A percentile compares a stretch with the other conserved stretches of the same genome.
Conservation (phyloP, 2,888 invertebrate genomes). For the Cheilosia grossa region DNA sequence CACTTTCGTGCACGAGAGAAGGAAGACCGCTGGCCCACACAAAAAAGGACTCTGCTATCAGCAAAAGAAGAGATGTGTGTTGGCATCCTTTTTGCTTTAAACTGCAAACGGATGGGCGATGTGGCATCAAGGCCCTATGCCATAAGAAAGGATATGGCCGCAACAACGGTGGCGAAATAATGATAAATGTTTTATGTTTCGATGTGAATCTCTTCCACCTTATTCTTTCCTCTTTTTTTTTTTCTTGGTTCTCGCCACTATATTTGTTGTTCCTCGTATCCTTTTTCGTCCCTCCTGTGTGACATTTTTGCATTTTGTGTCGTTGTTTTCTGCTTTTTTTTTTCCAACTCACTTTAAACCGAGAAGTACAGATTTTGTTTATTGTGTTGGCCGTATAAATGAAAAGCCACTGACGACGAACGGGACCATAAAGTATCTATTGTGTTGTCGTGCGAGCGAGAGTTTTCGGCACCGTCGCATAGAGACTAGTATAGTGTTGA, state of each 20-base stretch:
- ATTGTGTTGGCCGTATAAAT: constrained; percentile 55
- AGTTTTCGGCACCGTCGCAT: constrained; percentile 4
- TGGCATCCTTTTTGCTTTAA: constrained; percentile 43
- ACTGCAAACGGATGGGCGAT: constrained; percentile 52
- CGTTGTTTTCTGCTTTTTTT: not conserved
- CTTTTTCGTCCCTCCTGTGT: not conserved
- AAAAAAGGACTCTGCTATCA: constrained; percentile 29
- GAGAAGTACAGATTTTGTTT: constrained; percentile 55
- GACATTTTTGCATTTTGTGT: constrained; percentile 19
- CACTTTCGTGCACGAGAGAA: constrained; percentile 50
- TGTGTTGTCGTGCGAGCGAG: constrained; percentile 8
- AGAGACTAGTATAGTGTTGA: constrained; percentile 29
- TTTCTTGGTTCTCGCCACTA: not conserved
- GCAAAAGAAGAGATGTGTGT: constrained; percentile 34
- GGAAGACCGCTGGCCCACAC: not conserved
- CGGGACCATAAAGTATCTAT: constrained; percentile 55
- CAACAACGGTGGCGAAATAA: constrained; percentile 59
- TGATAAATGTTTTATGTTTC: constrained; percentile 69
- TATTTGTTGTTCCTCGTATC: constrained; percentile 20
- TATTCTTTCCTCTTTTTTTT: no score
- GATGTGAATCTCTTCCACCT: constrained; percentile 32
- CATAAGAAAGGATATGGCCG: constrained; percentile 38
- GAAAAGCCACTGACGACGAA: constrained; percentile 57
- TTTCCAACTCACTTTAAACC: constrained; percentile 42
- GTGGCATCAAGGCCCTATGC: constrained; percentile 36